Conservation (phyloP, 2,113 vertebrate genomes). For the Xiphophorus maculatus region DNA sequence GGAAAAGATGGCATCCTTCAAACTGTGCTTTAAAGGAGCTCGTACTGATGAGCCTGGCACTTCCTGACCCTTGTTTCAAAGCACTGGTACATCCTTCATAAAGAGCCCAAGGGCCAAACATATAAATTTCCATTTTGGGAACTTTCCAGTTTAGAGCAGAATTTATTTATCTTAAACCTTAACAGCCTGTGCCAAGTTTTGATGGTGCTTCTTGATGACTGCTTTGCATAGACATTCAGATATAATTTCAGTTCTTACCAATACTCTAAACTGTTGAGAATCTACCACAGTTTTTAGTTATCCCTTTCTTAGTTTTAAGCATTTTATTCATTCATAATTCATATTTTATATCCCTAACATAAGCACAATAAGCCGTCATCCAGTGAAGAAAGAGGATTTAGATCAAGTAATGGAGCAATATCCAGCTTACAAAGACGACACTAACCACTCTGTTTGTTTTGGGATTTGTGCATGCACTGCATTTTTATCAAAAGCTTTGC, state of each 20-base stretch:
- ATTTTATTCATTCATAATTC: neutral
- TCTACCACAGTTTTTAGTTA: neutral
- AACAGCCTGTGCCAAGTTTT: constrained; percentile 36
- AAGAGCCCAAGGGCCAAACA: neutral
- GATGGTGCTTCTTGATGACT: constrained; percentile 5
- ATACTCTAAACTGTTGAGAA: neutral
- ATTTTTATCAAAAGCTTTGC: neutral
- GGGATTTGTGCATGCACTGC: neutral
- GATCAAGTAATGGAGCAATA: too few species aligned
- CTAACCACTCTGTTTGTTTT: neutral
- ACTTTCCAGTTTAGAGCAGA: constrained; percentile 7
- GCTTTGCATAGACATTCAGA: constrained; percentile 25
- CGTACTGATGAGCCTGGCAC: neutral
- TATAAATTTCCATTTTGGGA: neutral
- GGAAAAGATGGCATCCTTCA: too few species aligned
- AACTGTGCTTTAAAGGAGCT: neutral
- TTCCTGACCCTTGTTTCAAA: neutral
- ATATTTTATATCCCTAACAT: too few species aligned
- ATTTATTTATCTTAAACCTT: constrained; percentile 29
- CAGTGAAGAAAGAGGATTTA: too few species aligned
- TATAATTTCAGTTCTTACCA: neutral
- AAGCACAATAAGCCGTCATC: too few species aligned
- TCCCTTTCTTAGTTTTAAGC: neutral
- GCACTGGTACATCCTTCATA: neutral
- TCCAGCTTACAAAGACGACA: neutral